Percentiles rank a stretch among this genome's conserved stretches.
Evolutionary conservation across 2,797 vertebrate genomes (phyloP).

Genomic region (Gila robusta): DNA sequence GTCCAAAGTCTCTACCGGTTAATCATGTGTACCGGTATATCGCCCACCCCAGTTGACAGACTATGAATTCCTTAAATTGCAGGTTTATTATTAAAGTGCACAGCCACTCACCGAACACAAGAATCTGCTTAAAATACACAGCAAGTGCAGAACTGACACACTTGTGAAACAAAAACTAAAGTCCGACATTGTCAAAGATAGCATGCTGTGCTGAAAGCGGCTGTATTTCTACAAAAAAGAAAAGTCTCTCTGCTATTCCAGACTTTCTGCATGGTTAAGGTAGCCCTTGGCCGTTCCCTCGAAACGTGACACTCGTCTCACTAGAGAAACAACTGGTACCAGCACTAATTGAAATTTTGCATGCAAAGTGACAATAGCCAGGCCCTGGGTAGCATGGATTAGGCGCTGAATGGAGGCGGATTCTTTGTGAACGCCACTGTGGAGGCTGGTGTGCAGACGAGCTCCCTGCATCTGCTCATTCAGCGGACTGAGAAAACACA

Average conservation of each 20-base stretch:
- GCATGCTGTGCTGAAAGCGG: constrained; percentile 3
- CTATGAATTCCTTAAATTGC: constrained; percentile 23
- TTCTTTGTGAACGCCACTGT: constrained; percentile 86
- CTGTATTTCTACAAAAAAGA: constrained; percentile 47
- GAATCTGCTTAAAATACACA: constrained; percentile 19
- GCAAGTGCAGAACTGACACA: constrained; percentile 14
- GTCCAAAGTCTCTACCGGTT: too few species aligned
- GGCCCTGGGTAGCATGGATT: constrained; percentile 82
- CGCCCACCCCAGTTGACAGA: not conserved
- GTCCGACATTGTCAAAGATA: constrained; percentile 13
- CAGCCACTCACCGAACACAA: not conserved
- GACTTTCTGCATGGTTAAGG: constrained; percentile 75
- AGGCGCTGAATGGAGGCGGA: constrained; percentile 82
- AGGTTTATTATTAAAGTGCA: not conserved
- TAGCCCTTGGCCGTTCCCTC: constrained; percentile 69
- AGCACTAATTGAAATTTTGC: constrained; percentile 88
- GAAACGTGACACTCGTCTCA: constrained; percentile 75
- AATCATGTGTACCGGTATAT: too few species aligned
- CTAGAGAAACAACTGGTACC: constrained; percentile 85
- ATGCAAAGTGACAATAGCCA: constrained; percentile 84
- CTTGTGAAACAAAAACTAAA: constrained; percentile 3
- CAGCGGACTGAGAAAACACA: constrained; percentile 76
- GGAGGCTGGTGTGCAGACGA: constrained; percentile 78
- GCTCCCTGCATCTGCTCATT: constrained; percentile 81
- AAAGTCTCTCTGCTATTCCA: constrained; percentile 59